Conservation (phyloP, 1,140 invertebrate genomes). For the Rhyzopertha dominica region DNA sequence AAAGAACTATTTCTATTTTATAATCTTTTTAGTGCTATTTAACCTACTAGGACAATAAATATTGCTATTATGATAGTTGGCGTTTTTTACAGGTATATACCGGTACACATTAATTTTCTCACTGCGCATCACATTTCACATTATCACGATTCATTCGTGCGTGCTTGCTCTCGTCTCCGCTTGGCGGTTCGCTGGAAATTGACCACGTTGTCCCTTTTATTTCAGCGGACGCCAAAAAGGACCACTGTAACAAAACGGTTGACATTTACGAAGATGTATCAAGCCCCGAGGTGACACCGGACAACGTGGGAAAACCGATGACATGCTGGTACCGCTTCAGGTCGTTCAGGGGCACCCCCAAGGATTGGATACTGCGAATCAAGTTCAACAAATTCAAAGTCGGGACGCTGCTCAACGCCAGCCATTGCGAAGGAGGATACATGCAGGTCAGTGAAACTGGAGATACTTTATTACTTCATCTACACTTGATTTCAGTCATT, state of each 20-base stretch:
- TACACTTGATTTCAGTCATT: no score
- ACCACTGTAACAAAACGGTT: conserved; percentile 88
- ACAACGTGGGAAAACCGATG: conserved; percentile 74
- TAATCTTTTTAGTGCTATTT: no score
- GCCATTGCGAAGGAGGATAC: conserved; percentile 77
- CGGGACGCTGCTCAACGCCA: conserved; percentile 77
- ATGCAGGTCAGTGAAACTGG: conserved; percentile 72
- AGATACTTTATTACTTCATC: no score
- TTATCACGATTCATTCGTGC: no score
- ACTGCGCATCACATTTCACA: no score
- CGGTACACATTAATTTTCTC: no score
- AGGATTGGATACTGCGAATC: conserved; percentile 83
- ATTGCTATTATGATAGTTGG: no score
- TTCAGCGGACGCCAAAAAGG: conserved; percentile 60
- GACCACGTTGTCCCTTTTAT: conserved; percentile 30
- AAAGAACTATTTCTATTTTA: no score
- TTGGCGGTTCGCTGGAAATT: no score
- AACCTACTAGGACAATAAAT: no score
- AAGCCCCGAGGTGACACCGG: conserved; percentile 75
- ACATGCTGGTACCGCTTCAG: conserved; percentile 86
- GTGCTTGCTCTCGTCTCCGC: no score
- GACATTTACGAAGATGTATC: conserved; percentile 87
- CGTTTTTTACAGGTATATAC: no score
- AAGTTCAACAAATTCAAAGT: conserved; percentile 91
- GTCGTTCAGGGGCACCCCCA: conserved; percentile 72